Evolutionary conservation across 1,140 invertebrate species (phyloP), one percentile per base, ranked within the genome.

Genomic region (Lepidurus arcticus): DNA sequence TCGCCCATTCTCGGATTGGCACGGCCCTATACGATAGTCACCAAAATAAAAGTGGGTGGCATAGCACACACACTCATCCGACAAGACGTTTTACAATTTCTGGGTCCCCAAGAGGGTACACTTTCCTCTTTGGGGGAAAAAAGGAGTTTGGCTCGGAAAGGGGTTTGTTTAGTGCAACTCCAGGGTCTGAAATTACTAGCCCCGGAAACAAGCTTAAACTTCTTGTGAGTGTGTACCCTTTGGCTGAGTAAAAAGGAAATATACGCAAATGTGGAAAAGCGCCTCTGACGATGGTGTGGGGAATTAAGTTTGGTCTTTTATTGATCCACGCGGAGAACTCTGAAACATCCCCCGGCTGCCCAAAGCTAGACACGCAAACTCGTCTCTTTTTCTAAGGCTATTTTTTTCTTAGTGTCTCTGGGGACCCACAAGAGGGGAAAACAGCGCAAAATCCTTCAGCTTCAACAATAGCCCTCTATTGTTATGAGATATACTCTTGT

Each of bases 271-370:
- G 34, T 1, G 53, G 53, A 21, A 65, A 65, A 7, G 53, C 53
- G 53, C 53, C 53, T 21, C 53, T 65, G 53, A 65, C 21, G 53
- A 65, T 21, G 53, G 53, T 65, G 53, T 3, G 53, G 13, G 53
- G 53, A 65, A 21, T 21, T 65, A 65, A 65, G 53, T 65, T 65
- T 65, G 53, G 53, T 65, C 53, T 65, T 65, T 65, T 65, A 65
- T 65, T 65, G 53, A 65, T 65, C 53, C 53, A 21, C 13, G 47
- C 47, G 21, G 21, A 6, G 11, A 65, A 65, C 21, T 65, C 47
- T 65, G 26, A 65, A 21, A 65, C 21, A 21, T 21, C 21, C 53
- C 6, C 53, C 21, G 53, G 8, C 53, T 7, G 53, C 6, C 8
- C 13, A 7, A 9, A 21, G 53, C 53, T 34, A 34, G 34, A 65